Evolutionary conservation across 2,797 vertebrate genomes (phyloP).

Genomic region (Anabacerthia variegaticeps): DNA sequence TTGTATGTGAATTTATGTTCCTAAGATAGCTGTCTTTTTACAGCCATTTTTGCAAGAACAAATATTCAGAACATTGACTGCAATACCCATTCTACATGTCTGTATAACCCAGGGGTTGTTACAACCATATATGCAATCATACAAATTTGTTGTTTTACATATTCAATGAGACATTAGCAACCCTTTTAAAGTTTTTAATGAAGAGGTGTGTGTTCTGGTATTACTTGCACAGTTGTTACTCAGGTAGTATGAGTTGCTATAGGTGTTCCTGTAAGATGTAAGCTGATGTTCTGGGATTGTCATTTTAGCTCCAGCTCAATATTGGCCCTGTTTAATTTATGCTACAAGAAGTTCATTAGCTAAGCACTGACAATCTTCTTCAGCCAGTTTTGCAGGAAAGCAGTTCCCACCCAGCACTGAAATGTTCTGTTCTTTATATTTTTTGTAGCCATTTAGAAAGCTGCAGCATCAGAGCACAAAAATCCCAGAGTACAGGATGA

Average conservation of each 20-base stretch:
- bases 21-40: background rate
- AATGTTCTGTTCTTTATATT: background rate
- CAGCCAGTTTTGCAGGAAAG: conserved; percentile 26
- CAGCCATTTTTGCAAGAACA: background rate
- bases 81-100: background rate
- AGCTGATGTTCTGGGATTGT: background rate
- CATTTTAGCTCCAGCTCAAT: background rate
- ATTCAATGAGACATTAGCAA: background rate
- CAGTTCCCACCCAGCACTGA: background rate
- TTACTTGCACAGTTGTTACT: background rate
- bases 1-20: background rate
- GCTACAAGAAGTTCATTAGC: background rate
- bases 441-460: conserved; percentile 16
- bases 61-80: background rate
- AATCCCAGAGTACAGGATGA: background rate
- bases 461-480: background rate
- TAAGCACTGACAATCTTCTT: background rate
- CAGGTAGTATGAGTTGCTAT: background rate
- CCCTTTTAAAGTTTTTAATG: background rate
- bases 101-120: background rate
- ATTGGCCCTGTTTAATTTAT: background rate
- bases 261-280: background rate
- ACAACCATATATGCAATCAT: background rate
- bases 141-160: conserved; percentile 13
- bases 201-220: conserved; percentile 5